Evolutionary conservation across 2,888 invertebrate species (phyloP), one percentile per base, ranked within the genome.

Genomic region (Troides aeacus): DNA sequence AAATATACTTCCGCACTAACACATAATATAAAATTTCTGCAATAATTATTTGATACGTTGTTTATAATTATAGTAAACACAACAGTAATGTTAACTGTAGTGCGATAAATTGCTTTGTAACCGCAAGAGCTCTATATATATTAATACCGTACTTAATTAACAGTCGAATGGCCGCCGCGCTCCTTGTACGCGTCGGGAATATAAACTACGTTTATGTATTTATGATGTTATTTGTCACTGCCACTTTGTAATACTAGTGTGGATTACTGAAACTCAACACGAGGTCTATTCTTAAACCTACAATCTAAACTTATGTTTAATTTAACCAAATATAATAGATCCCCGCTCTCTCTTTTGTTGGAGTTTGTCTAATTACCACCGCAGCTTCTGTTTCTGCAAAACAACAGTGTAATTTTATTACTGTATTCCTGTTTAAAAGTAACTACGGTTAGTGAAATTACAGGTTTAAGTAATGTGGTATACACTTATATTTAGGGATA

Each of bases 61-160:
- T 50, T 15, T 50, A 50, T 50, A n/a, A 46, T 46, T n/a, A n/a
- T n/a, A n/a, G 53, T n/a, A n/a, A n/a, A 53, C 53, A n/a, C 53
- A 53, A 5, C 53, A 56, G 46, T 62, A 23, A 58, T 12, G 46
- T 46, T 12, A 46, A 46, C 42, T 62, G 59, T 58, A 18, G 62
- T 64, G 42, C 56, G 23, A 23, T 42, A 24, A 60, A 50, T 60
- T 59, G 60, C n/a, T 60, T 59, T 23, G 69, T 64, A 64, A 64
- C 60, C 69, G 30, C 69, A 64, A 56, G 15, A 61, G 53, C 56
- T 18, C 57, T 58, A 58, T 46, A 64, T 69, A 64, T 69, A 69
- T 69, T 69, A 69, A 69, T 69, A 69, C 39, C 39, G 50, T 18
- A 61, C 60, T 69, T 64, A 69, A 69, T 69, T 69, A 69, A 69